Percentiles rank a stretch among this genome's conserved stretches.
phyloP scores from a whole-genome alignment of 2,888 invertebrate genomes.

The Periphyllus acericola region DNA sequence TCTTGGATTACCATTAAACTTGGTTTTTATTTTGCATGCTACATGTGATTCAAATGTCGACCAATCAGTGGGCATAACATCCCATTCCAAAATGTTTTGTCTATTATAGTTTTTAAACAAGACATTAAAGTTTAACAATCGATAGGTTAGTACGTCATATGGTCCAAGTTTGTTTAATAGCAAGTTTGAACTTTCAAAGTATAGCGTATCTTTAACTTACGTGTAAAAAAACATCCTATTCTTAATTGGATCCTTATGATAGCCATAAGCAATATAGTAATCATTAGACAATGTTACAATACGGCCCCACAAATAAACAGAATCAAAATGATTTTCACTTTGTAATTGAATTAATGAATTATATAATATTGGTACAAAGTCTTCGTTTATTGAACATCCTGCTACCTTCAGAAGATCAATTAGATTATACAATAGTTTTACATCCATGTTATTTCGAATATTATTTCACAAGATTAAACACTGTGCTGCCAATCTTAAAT shows the following conservation, averaged over 20 bases:
- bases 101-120: not conserved
- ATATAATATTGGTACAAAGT: constrained; percentile 43
- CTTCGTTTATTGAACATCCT: constrained; percentile 23
- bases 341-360: constrained; percentile 48
- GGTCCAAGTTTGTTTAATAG: no score
- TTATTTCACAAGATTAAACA: not conserved
- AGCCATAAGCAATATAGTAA: constrained; percentile 53
- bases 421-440: constrained; percentile 12
- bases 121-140: not conserved
- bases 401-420: constrained; percentile 21
- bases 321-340: constrained; percentile 51
- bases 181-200: not conserved
- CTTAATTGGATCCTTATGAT: constrained; percentile 29
- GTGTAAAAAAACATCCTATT: constrained; percentile 41
- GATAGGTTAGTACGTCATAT: not conserved
- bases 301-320: constrained; percentile 48
- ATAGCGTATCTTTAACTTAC: constrained; percentile 7
- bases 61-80: constrained; percentile 33
- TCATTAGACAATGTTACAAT: constrained; percentile 19
- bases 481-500: not conserved
- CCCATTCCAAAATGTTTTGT: constrained; percentile 47
- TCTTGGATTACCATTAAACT: constrained; percentile 31
- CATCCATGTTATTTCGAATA: constrained; percentile 26
- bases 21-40: constrained; percentile 7
- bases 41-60: not conserved